Conservation (phyloP, 1,140 invertebrate genomes). For the Scaptomyza montana region DNA sequence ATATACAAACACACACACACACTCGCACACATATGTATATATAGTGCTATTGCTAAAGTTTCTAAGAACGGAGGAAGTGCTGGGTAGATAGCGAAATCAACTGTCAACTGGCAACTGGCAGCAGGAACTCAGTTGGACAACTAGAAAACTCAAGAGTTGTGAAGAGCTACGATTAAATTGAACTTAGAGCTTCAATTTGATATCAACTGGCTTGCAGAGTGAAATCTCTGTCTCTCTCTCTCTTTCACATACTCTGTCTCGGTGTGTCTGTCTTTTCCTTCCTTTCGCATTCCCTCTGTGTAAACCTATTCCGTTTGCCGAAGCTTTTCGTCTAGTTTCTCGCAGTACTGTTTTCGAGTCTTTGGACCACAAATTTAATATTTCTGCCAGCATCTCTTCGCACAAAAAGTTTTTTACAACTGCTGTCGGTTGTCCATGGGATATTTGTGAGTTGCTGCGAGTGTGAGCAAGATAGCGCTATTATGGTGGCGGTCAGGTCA, state of each 20-base stretch:
- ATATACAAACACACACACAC: neutral
- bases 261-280: neutral
- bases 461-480: slow-evolving; percentile 1
- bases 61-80: neutral
- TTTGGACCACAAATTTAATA: slow-evolving; percentile 60
- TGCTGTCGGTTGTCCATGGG: neutral
- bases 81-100: slow-evolving; percentile 3
- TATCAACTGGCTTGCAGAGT: slow-evolving; percentile 17
- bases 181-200: slow-evolving; percentile 55
- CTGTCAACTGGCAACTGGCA: slow-evolving; percentile 18
- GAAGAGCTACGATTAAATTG: slow-evolving; percentile 58
- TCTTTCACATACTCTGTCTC: neutral
- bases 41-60: slow-evolving; percentile 37
- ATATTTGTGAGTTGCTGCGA: neutral
- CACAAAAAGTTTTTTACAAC: slow-evolving; percentile 42
- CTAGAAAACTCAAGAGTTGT: slow-evolving; percentile 36
- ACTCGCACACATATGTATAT: neutral
- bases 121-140: slow-evolving; percentile 25
- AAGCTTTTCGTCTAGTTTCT: slow-evolving; percentile 1
- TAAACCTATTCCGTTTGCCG: neutral
- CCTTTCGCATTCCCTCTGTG: neutral
- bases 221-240: neutral
- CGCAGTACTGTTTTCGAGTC: neutral
- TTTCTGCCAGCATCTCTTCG: slow-evolving; percentile 55
- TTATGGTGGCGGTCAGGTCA: slow-evolving; percentile 47